These are phyloP conservation scores for Drosophila cognata DNA, from an alignment of 2,888 invertebrate species.

Conservation along the genomic window DNA sequence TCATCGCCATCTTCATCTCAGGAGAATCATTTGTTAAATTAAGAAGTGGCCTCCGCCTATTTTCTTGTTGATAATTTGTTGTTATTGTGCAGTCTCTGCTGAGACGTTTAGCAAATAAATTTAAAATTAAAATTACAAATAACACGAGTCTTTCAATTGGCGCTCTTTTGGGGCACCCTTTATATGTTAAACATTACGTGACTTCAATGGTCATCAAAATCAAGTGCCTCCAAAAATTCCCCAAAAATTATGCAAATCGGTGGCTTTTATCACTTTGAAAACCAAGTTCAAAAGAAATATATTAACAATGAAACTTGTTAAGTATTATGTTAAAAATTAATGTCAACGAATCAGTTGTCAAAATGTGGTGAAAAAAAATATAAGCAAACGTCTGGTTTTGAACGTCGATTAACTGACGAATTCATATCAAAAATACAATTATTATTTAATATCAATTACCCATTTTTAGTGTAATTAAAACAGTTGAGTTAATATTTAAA, in stretches of 20 bases:
- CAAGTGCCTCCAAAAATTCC: conserved; percentile 36
- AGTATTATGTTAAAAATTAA: conserved; percentile 14
- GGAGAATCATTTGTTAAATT: conserved; percentile 67
- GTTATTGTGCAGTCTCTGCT: conserved; percentile 76
- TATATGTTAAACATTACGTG: conserved; percentile 16
- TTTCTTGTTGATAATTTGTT: conserved; percentile 77
- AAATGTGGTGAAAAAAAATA: not conserved
- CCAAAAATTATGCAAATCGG: conserved; percentile 43
- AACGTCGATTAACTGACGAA: not conserved
- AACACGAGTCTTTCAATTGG: conserved; percentile 36
- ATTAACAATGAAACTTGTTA: conserved; percentile 42
- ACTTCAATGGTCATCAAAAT: conserved; percentile 20
- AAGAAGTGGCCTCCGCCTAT: conserved; percentile 54
- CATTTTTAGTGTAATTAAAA: not conserved
- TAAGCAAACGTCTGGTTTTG: not conserved
- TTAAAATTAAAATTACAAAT: conserved; percentile 39
- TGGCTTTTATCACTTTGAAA: conserved; percentile 18
- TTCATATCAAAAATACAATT: not conserved
- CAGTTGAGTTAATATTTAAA: not conserved
- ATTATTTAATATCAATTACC: not conserved
- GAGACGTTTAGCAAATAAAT: conserved; percentile 74
- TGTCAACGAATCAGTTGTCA: conserved; percentile 15
- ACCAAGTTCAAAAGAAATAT: conserved; percentile 20
- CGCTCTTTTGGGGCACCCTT: not conserved
- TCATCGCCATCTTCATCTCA: conserved; percentile 28